These are phyloP conservation scores for Eulemur rufifrons DNA, from an alignment of 2,113 vertebrate species.

Conservation along the genomic window DNA sequence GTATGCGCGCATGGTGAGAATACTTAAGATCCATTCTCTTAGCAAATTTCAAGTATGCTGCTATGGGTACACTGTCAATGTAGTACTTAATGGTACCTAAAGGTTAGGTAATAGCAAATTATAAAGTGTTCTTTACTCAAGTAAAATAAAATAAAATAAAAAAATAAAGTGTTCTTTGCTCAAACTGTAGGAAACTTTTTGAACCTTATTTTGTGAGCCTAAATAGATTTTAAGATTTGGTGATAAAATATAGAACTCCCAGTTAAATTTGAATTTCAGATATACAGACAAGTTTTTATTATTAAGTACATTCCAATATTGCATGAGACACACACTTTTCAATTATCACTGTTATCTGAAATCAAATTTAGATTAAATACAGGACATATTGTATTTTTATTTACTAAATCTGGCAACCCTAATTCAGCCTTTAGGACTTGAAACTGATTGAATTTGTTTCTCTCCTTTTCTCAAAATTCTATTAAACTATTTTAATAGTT, in stretches of 20 bases:
- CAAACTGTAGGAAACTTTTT: neutral
- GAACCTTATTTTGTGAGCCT: neutral
- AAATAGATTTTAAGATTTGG: neutral
- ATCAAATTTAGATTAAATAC: constrained; percentile 7
- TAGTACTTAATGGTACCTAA: neutral
- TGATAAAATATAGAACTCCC: neutral
- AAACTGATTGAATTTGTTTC: neutral
- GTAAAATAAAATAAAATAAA: too few relatives aligned
- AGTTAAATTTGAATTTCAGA: constrained; percentile 38
- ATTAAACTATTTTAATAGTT: constrained; percentile 18
- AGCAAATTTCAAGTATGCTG: neutral
- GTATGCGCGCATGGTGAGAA: neutral
- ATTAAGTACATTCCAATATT: neutral
- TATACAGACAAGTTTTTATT: neutral
- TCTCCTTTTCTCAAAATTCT: neutral
- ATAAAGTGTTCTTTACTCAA: neutral
- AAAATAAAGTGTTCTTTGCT: neutral
- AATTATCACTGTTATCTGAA: neutral
- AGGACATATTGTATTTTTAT: neutral
- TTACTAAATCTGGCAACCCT: neutral
- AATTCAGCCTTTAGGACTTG: neutral
- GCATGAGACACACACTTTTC: neutral
- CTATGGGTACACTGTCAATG: neutral
- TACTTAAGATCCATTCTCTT: neutral
- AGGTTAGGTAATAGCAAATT: constrained; percentile 17